Base-by-base conservation (phyloP, 64 coral and sea anemone genomes). In the Astreopora myriophthalma region DNA sequence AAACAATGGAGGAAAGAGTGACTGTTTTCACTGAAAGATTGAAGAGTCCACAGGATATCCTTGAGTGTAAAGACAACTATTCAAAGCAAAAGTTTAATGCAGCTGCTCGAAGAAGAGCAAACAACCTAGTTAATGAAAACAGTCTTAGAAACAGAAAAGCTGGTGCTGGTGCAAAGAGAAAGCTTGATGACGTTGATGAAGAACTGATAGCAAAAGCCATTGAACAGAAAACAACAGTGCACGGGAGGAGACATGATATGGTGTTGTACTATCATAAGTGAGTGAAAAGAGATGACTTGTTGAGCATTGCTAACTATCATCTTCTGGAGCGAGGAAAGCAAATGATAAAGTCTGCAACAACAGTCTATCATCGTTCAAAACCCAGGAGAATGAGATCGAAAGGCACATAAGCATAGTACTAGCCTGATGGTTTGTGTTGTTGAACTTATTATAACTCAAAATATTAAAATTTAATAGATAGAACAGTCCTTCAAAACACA, bases 151-250 rank as follows among this genome's bases (percentile, higher is more conserved):
- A 58, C 74, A 70, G 90, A 57, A 33, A 33, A 23, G 23, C 36
- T 75, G 37, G 68, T 42, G 36, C 66, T 79, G 17, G 35, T 65
- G 91, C 71, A 30, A 75, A 49, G 39, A 30, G 33, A 5, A 51
- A 87, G 39, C 22, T 93, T 22, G 91, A 87, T 17, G 78, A 75
- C 31, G 73, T 87, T 8, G 86, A 89, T 66, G 87, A 94, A 51
- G 69, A 94, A 31, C 76, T 85, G 34, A 60, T 95, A 24, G 93
- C 87, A 46, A 89, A 95, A 44, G 71, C 70, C 12, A 86, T 95
- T 5, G 87, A 95, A 77, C 55, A 95, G 26, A 90, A 95, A 65
- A 72, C 79, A 8, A 95, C 93, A 44, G 85, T 86, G 16, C 93
- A 95, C 69, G 80, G 93, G 0, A 69, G 87, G 57, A 19, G 87